Evolutionary conservation across 2,113 vertebrate species (phyloP).

Genomic region (Pyrgilauda ruficollis): DNA sequence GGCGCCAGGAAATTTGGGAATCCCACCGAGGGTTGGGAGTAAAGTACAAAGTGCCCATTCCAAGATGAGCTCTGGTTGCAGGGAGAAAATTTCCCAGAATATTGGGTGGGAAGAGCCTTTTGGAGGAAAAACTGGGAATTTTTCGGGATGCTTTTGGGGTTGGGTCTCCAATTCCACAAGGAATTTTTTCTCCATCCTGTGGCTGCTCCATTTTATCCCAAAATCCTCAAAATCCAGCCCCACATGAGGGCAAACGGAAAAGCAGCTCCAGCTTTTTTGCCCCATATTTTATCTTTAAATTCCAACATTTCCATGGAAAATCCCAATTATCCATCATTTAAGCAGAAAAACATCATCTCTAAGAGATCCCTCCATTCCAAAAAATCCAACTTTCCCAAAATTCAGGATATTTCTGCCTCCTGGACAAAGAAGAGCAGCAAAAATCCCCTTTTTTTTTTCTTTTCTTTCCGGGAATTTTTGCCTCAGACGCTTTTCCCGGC

Average conservation of each 20-base stretch:
- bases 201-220: neutral
- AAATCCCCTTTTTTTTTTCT: slow-evolving; percentile 37
- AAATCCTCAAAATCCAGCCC: neutral
- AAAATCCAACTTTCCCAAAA: neutral
- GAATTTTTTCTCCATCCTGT: neutral
- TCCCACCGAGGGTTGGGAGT: neutral
- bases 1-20: neutral
- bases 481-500: slow-evolving; percentile 53
- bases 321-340: neutral
- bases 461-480: slow-evolving; percentile 57
- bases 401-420: slow-evolving; percentile 19
- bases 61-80: slow-evolving; percentile 17
- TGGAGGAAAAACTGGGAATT: neutral
- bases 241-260: neutral
- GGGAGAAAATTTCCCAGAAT: neutral
- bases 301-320: neutral
- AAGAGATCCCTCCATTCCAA: neutral
- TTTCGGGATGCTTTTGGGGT: neutral
- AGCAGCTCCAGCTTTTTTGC: neutral
- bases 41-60: slow-evolving; percentile 2
- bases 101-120: neutral
- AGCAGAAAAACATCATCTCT: accelerated
- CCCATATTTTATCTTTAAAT: accelerated
- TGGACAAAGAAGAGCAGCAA: slow-evolving; percentile 11
- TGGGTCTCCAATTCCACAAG: accelerated